These are phyloP conservation scores for Gymnopithys bicolor DNA, from an alignment of 2,797 vertebrate species.

Conservation along the genomic window DNA sequence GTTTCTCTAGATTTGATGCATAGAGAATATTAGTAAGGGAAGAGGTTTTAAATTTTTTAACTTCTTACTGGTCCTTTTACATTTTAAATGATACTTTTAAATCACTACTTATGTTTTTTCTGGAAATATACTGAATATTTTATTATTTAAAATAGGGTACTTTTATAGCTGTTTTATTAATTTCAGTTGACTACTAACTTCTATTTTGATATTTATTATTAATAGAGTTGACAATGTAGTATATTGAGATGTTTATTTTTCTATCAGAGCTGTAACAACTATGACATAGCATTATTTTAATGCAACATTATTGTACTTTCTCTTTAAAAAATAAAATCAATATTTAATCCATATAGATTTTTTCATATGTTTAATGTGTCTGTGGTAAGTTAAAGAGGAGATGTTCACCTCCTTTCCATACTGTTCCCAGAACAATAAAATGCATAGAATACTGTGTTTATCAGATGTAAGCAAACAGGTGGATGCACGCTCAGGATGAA, in stretches of 20 bases:
- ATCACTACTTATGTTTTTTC: conserved; percentile 66
- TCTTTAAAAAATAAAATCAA: conserved; percentile 71
- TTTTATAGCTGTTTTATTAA: conserved; percentile 72
- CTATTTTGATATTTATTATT: conserved; percentile 84
- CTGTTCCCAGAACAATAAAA: background rate
- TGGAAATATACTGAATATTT: conserved; percentile 61
- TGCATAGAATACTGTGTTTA: background rate
- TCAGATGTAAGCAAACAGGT: background rate
- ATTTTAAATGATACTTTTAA: conserved; percentile 64
- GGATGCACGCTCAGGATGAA: background rate
- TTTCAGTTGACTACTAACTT: conserved; percentile 82
- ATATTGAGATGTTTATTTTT: conserved; percentile 85
- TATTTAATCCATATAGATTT: conserved; percentile 66
- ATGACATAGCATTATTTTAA: conserved; percentile 79
- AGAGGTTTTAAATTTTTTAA: conserved; percentile 56
- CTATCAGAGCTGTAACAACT: conserved; percentile 79
- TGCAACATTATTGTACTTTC: conserved; percentile 73
- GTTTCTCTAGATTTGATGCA: conserved; percentile 69
- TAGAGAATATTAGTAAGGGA: conserved; percentile 67
- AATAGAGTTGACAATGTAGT: conserved; percentile 78
- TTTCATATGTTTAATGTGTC: conserved; percentile 64
- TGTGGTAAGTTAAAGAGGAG: background rate
- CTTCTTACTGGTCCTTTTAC: conserved; percentile 57
- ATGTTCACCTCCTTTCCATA: background rate
- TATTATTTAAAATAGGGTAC: conserved; percentile 69